Evolutionary conservation across 2,113 vertebrate species (phyloP).

Genomic region (Hemibagrus wyckioides): DNA sequence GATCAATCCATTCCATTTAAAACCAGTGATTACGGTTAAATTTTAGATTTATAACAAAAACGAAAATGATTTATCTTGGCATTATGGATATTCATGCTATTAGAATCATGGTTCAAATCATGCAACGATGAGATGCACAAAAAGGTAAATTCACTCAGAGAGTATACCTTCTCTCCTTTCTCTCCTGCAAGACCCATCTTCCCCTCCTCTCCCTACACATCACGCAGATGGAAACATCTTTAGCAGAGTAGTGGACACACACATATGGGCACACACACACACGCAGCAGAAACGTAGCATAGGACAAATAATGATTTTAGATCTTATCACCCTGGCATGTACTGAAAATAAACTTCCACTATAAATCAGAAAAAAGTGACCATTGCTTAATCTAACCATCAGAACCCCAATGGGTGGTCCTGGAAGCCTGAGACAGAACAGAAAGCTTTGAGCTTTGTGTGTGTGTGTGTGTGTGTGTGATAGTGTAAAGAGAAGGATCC

Average conservation of each 20-base stretch:
- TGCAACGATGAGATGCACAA: constrained; percentile 6
- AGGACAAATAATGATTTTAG: neutral
- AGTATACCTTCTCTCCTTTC: constrained; percentile 51
- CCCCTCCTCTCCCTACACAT: constrained; percentile 50
- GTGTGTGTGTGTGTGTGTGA: neutral
- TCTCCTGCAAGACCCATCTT: constrained; percentile 41
- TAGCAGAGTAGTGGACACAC: constrained; percentile 14
- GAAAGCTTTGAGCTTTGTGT: constrained; percentile 9
- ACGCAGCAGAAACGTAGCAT: neutral
- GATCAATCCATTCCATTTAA: neutral
- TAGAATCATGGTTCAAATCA: constrained; percentile 24
- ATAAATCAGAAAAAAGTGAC: constrained; percentile 13
- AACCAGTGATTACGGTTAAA: neutral
- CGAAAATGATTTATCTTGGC: neutral
- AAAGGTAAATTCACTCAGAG: constrained; percentile 9
- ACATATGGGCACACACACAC: neutral
- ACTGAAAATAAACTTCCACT: neutral
- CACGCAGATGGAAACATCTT: constrained; percentile 36
- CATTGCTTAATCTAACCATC: constrained; percentile 17
- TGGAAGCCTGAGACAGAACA: constrained; percentile 7
- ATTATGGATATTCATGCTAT: neutral
- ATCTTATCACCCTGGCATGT: neutral
- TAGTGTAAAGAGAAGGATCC: neutral
- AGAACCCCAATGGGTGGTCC: constrained; percentile 42
- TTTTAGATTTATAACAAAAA: neutral